A percentile compares a stretch with the other conserved stretches of the same genome.
Evolutionary conservation across 2,888 invertebrate species (phyloP).

Genomic region (Torymus tubicola): DNA sequence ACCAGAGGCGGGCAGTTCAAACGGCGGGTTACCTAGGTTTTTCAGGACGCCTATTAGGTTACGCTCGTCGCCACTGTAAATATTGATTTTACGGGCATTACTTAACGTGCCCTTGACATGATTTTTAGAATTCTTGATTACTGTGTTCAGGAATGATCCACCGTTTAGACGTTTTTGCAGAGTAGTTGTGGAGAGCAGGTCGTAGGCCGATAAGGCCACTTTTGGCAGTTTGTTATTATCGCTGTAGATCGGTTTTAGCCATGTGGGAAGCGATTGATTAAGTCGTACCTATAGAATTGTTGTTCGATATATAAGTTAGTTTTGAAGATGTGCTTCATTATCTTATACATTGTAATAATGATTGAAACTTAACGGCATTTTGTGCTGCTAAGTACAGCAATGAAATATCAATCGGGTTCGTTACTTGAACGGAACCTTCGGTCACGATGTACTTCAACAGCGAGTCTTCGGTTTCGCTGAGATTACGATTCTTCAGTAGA

Average conservation of each 20-base stretch:
- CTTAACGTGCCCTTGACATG: slow-evolving; percentile 28
- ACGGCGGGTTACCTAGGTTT: slow-evolving; percentile 61
- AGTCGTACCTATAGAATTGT: slow-evolving; percentile 42
- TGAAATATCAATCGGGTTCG: slow-evolving; percentile 35
- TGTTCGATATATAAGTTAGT: too few species aligned
- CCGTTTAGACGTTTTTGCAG: slow-evolving; percentile 78
- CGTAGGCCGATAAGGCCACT: slow-evolving; percentile 78
- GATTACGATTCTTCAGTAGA: slow-evolving; percentile 28
- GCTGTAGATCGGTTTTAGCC: slow-evolving; percentile 64
- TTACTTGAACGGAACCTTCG: slow-evolving; percentile 19
- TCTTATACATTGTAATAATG: not conserved
- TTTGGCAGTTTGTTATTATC: slow-evolving; percentile 76
- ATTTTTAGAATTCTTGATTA: slow-evolving; percentile 63
- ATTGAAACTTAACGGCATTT: slow-evolving; percentile 37
- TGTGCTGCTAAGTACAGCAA: slow-evolving; percentile 41
- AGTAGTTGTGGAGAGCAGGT: slow-evolving; percentile 78
- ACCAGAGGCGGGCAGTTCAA: slow-evolving; percentile 64
- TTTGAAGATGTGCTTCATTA: too few species aligned
- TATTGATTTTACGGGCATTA: slow-evolving; percentile 61
- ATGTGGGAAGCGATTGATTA: slow-evolving; percentile 52
- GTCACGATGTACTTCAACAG: slow-evolving; percentile 28
- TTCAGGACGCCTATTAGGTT: slow-evolving; percentile 67
- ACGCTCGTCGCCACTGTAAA: slow-evolving; percentile 69
- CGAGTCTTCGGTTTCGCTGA: not conserved
- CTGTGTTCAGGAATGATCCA: slow-evolving; percentile 73